These are phyloP conservation scores for Trichopoda pennipes DNA, from an alignment of 2,888 invertebrate species.

Conservation along the genomic window DNA sequence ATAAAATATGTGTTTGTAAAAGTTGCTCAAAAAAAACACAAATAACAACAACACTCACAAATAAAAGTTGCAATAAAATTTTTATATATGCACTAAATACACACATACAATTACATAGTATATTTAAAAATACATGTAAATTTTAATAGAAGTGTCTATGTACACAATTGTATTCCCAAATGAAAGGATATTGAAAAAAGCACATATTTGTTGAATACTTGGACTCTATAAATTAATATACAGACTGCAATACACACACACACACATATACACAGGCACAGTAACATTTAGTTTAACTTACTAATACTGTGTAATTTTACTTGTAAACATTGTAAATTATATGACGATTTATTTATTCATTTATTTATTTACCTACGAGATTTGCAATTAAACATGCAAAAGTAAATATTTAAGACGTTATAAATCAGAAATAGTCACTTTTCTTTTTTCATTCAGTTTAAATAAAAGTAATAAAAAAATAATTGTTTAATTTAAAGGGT, in stretches of 20 bases:
- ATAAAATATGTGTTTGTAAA: slow-evolving; percentile 49
- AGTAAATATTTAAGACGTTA: slow-evolving; percentile 35
- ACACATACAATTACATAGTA: neutral
- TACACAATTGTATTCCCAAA: slow-evolving; percentile 25
- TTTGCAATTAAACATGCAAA: slow-evolving; percentile 41
- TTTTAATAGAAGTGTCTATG: slow-evolving; percentile 6
- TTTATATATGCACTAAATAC: slow-evolving; percentile 2
- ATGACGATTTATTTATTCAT: slow-evolving; percentile 55
- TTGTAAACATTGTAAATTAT: slow-evolving; percentile 63
- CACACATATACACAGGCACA: neutral
- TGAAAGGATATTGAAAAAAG: slow-evolving; percentile 44
- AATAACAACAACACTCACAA: too few relatives aligned
- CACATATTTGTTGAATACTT: slow-evolving; percentile 48
- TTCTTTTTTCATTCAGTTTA: slow-evolving; percentile 10
- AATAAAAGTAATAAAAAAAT: neutral
- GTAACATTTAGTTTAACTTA: slow-evolving; percentile 2
- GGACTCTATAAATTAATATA: slow-evolving; percentile 52
- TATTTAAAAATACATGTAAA: slow-evolving; percentile 4
- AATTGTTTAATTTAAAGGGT: too few relatives aligned
- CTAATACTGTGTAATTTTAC: slow-evolving; percentile 52
- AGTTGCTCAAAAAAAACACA: slow-evolving; percentile 7
- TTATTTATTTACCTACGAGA: slow-evolving; percentile 53
- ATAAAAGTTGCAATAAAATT: slow-evolving; percentile 16
- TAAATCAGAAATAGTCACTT: slow-evolving; percentile 33
- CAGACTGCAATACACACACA: neutral